Conservation (phyloP, 2,113 vertebrate genomes). For the Mus pahari region DNA sequence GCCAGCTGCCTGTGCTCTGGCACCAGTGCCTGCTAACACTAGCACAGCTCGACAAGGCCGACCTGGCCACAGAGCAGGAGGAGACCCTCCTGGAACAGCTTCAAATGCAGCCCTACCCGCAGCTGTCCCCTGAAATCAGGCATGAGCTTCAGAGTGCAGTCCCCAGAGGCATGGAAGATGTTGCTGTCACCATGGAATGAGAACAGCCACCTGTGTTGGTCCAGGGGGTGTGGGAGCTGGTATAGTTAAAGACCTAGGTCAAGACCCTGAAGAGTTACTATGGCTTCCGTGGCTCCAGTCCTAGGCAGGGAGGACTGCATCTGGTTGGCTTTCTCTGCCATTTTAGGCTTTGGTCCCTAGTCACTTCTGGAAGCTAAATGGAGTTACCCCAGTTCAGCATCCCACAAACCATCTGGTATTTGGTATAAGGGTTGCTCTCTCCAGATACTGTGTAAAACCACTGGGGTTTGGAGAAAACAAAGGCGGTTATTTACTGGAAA, state of each 20-base stretch:
- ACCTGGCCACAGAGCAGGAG: constrained; percentile 95
- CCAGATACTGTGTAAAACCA: neutral
- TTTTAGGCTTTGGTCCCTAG: neutral
- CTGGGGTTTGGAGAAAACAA: neutral
- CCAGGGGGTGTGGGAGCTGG: neutral
- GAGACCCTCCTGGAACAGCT: constrained; percentile 93
- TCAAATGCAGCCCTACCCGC: constrained; percentile 92
- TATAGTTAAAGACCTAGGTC: neutral
- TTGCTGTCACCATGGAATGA: constrained; percentile 86
- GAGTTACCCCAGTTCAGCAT: neutral
- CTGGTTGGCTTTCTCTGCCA: neutral
- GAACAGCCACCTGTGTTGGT: neutral
- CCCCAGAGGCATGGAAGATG: constrained; percentile 91
- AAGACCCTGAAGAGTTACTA: neutral
- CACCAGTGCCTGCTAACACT: constrained; percentile 96
- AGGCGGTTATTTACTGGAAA: constrained; percentile 62
- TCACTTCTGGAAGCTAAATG: neutral
- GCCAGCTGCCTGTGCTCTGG: constrained; percentile 96
- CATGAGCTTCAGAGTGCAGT: constrained; percentile 92
- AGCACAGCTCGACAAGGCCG: constrained; percentile 96
- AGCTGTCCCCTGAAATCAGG: constrained; percentile 92
- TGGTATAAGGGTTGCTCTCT: neutral
- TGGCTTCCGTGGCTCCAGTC: neutral
- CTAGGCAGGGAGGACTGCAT: neutral
- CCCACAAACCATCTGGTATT: neutral